Percentiles rank a stretch among this genome's conserved stretches.
These are phyloP conservation scores for Chironomus riparius DNA, from an alignment of 2,888 invertebrate genomes.

Conservation along the genomic window DNA sequence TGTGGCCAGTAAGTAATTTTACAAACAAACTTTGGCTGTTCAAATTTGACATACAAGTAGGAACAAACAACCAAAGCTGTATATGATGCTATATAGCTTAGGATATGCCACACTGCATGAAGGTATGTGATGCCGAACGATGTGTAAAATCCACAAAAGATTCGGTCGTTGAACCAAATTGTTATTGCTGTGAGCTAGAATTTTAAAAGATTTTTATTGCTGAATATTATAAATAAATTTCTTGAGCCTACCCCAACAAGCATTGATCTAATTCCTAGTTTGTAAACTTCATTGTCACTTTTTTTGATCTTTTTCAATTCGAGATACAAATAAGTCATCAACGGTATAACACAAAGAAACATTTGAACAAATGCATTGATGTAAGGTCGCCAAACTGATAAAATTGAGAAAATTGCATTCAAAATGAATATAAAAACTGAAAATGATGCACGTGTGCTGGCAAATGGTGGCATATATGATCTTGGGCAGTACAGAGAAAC, in stretches of 20 bases:
- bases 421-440: slow-evolving; percentile 50
- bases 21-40: slow-evolving; percentile 60
- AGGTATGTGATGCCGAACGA: slow-evolving; percentile 71
- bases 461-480: slow-evolving; percentile 57
- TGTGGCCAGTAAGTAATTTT: slow-evolving; percentile 66
- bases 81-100: slow-evolving; percentile 71
- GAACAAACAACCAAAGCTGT: slow-evolving; percentile 68
- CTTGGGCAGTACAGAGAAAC: slow-evolving; percentile 56
- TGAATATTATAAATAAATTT: not conserved
- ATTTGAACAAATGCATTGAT: slow-evolving; percentile 75
- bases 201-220: not conserved
- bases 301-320: slow-evolving; percentile 47
- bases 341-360: slow-evolving; percentile 56
- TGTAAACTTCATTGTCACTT: slow-evolving; percentile 30
- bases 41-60: slow-evolving; percentile 65
- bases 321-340: slow-evolving; percentile 54
- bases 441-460: slow-evolving; percentile 45
- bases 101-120: slow-evolving; percentile 74
- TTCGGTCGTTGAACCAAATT: slow-evolving; percentile 69
- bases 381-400: slow-evolving; percentile 65
- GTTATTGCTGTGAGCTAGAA: slow-evolving; percentile 50
- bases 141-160: slow-evolving; percentile 72
- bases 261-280: slow-evolving; percentile 49
- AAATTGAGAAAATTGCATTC: slow-evolving; percentile 55
- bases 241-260: not conserved